Evolutionary conservation across 1,140 invertebrate species (phyloP), one percentile per base, ranked within the genome.

Genomic region (Rhizoglyphus robini): DNA sequence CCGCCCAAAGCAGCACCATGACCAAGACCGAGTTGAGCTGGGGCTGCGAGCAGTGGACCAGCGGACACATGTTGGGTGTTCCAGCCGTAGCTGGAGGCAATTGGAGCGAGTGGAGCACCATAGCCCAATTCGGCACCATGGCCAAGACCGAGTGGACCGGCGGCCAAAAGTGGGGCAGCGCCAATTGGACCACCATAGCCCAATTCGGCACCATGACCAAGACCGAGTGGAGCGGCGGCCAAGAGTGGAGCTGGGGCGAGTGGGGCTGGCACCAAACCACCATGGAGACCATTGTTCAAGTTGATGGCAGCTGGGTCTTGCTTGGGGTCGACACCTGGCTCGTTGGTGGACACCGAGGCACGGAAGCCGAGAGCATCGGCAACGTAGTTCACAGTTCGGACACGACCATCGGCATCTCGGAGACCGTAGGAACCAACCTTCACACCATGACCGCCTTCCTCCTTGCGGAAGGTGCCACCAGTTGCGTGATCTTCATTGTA

Each of bases 401-500:
- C 38, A 15, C 69, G 47, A 27, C 71, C 71, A 57, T 72, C 71
- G 61, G 65, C 63, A 65, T 68, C 71, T 13, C 38, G 34, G 0
- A 72, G 66, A 46, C 68, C 69, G 65, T 72, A 72, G 13, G 71
- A 72, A 15, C 71, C 71, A 65, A 66, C 58, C 4, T 66, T 54
- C n/a, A 65, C 67, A 27, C 70, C 69, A 3, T 25, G 46, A 60
- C 47, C 47, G 27, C 58, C 63, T 34, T 68, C 67, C 63, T 72
- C 72, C 4, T 67, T 41, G 27, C 73, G 47, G 66, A 69, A 70
- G 41, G 67, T 69, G 41, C 73, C 73, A n/a, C 70, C 73, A 38
- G 73, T 74, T 0, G 72, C 66, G 65, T 74, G 72, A 49, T 68
- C 67, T 66, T 72, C 72, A 51, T 73, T 71, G 66, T 73, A 73